Evolutionary conservation across 2,113 vertebrate species (phyloP), one percentile per base, ranked within the genome.

Genomic region (Rhabdomys dilectus): DNA sequence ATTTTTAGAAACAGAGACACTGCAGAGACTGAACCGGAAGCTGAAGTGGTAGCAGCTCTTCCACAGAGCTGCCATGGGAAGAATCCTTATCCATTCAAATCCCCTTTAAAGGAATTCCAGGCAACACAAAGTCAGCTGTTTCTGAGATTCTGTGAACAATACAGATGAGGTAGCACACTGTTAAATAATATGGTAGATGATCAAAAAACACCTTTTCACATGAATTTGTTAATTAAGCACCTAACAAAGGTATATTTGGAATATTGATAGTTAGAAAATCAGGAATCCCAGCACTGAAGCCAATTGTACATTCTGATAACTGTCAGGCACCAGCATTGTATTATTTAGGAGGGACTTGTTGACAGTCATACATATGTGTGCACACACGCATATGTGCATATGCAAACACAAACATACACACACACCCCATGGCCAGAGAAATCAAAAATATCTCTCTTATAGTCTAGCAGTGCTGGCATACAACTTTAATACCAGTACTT

Each of bases 21-120:
- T 64, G 56, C 24, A 78, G 73, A 26, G 31, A 78, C 84, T 91
- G 77, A 70, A 89, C 95, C 93, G 64, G 77, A 97, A 62, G 53
- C 66, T 68, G 48, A 91, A 91, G 77, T 72, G n/a, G 42, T 42
- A 22, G 9, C 26, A 10, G 21, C 48, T 89, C 48, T 91, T 93
- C 70, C 76, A 21, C 53, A 51, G 48, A 81, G 26, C 31, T 22
- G 24, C 56, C 58, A 34, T 9, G 17, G 51, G 45, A 21, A 62
- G 58, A 62, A 9, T 26, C 62, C 12, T 62, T 82, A 62, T 8
- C 66, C 87, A 94, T 78, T 78, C 85, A 62, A 62, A 93, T 21
- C 68, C 17, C 60, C 60, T 91, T 94, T 80, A 95, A 77, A 96
- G 34, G 29, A 36, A 22, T 76, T 76, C 29, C 64, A 82, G 85